Evolutionary conservation across 1,140 invertebrate species (phyloP), one percentile per base, ranked within the genome.

Genomic region (Oppia nitens): DNA sequence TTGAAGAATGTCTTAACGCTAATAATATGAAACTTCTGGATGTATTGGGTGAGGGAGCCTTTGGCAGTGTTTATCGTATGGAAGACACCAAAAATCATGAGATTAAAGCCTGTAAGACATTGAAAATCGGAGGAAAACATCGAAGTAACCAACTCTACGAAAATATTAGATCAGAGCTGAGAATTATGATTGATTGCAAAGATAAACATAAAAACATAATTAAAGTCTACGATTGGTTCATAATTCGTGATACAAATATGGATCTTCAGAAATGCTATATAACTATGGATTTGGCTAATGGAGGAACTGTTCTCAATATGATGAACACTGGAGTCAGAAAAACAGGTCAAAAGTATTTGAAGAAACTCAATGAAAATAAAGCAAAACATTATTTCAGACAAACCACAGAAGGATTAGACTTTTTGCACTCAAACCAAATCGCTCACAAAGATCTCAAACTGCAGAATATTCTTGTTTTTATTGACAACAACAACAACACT

Each of bases 381-480:
- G n/a, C n/a, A 21, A 20, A 32, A 25, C 6, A 14, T 9, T 54
- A 26, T n/a, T 54, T 54, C 24, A 47, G 6, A n/a, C 53, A 54
- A 32, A 54, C 27, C 6, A 20, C 24, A 11, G 4, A 6, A 32
- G 53, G 11, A 4, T 9, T 54, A 20, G 12, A 25, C 12, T 20
- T 47, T 26, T 21, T 54, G 53, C 53, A 54, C 20, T 14, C 4
- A 20, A n/a, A 20, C 12, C 4, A 32, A 32, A 27, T 54, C 4
- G 32, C 59, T 14, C 61, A 62, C 32, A 51, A 54, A 20, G 61
- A 62, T 28, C 28, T 62, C 3, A 62, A 62, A 53, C 54, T 47
- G 14, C 52, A 57, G 14, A 62, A 62, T 32, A 29, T 62, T 24
- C 48, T 62, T 9, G 24, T 62, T 14, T 25, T 29, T 23, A 24